Conservation (phyloP, 1,140 invertebrate species). For the Dendroctonus ponderosae region DNA sequence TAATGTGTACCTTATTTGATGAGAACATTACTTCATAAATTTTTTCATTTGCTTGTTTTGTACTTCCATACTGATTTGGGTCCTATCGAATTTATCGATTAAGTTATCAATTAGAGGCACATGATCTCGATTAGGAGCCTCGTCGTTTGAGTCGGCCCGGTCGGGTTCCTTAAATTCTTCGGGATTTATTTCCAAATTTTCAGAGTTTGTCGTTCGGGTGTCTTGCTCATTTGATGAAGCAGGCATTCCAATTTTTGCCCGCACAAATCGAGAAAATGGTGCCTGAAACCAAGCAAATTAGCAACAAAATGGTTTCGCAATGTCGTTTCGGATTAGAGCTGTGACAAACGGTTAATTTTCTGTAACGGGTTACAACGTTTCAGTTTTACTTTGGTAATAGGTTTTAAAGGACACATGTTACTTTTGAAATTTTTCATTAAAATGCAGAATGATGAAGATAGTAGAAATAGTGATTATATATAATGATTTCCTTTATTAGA, state of each 20-base stretch:
- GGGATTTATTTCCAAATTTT: no score
- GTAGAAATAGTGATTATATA: no score
- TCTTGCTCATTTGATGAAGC: not conserved
- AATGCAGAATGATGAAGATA: no score
- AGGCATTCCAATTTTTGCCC: slow-evolving; percentile 8
- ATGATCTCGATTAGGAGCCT: slow-evolving; percentile 55
- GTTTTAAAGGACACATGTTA: no score
- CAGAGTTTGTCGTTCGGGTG: no score
- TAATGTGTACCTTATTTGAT: no score
- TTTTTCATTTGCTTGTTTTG: slow-evolving; percentile 73
- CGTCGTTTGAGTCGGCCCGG: not conserved
- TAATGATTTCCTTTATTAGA: no score
- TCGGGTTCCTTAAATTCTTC: no score
- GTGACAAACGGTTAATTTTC: no score
- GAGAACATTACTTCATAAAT: slow-evolving; percentile 53
- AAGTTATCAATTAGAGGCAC: slow-evolving; percentile 63
- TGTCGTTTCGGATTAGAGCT: not conserved
- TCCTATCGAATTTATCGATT: slow-evolving; percentile 65
- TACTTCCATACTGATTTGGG: slow-evolving; percentile 63
- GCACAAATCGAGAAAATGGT: slow-evolving; percentile 5
- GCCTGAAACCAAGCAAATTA: not conserved
- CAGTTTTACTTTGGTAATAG: no score
- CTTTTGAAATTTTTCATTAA: no score
- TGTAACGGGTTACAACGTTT: no score
- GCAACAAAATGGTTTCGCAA: not conserved